Conservation (phyloP, 2,113 vertebrate genomes). For the Narcine bancroftii region DNA sequence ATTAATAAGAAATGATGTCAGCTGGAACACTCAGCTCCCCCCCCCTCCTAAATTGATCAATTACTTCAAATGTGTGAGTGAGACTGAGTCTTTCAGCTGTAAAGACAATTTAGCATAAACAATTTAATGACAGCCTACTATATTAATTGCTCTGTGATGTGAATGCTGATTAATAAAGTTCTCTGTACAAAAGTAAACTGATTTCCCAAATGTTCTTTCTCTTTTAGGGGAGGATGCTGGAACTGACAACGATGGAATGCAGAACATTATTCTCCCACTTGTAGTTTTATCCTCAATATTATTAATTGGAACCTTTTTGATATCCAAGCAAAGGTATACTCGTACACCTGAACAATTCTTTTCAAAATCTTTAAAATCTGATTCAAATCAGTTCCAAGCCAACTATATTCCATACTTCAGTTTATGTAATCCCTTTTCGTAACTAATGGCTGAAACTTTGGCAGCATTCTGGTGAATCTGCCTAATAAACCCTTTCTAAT, state of each 20-base stretch:
- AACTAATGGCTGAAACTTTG: not conserved
- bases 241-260: constrained; percentile 54
- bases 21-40: not conserved
- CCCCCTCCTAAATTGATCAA: not conserved
- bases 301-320: constrained; percentile 65
- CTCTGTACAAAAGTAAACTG: not conserved
- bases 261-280: constrained; percentile 60
- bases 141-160: not conserved
- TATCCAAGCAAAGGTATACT: constrained; percentile 76
- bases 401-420: not conserved
- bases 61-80: not conserved
- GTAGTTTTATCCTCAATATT: constrained; percentile 67
- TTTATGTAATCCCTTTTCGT: not conserved
- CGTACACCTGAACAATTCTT: not conserved
- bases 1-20: too few species aligned
- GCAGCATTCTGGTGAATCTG: not conserved
- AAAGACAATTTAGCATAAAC: not conserved
- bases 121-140: not conserved
- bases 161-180: not conserved
- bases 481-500: too few species aligned
- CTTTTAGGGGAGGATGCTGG: constrained; percentile 55
- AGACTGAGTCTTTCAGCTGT: not conserved
- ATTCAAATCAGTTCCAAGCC: not conserved
- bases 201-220: constrained; percentile 39
- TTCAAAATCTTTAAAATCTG: not conserved